These are phyloP conservation scores for Fulica atra DNA, from an alignment of 2,113 vertebrate genomes.

Conservation along the genomic window DNA sequence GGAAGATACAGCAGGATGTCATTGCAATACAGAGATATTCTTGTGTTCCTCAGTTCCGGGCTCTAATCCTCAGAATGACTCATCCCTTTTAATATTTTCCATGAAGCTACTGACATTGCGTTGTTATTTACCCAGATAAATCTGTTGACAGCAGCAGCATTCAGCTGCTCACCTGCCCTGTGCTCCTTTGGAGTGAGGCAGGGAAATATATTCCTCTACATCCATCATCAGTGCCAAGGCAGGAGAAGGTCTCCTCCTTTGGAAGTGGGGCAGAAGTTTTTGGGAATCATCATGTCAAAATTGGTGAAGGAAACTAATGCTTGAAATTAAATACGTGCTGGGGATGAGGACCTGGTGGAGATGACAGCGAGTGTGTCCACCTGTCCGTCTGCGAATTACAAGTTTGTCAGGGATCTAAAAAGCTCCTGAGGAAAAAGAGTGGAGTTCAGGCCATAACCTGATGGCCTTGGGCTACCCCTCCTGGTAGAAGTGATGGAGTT, in stretches of 20 bases:
- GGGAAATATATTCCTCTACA: not conserved
- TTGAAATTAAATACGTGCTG: not conserved
- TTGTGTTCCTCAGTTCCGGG: not conserved
- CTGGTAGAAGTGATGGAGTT: not conserved
- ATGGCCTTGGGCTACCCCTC: not conserved
- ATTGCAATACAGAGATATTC: not conserved
- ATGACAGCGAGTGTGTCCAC: not conserved
- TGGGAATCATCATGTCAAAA: not conserved
- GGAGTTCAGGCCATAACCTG: not conserved
- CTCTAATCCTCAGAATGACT: conserved; percentile 20
- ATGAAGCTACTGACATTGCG: not conserved
- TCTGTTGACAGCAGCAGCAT: not conserved
- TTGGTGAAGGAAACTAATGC: not conserved
- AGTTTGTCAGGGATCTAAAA: not conserved
- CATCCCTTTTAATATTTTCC: not conserved
- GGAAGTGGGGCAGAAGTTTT: not conserved
- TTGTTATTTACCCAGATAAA: not conserved
- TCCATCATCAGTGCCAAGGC: not conserved
- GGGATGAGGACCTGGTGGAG: not conserved
- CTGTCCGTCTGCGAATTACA: not conserved
- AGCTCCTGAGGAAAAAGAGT: not conserved
- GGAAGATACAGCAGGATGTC: not conserved
- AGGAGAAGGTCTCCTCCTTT: not conserved
- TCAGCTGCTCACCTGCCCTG: not conserved
- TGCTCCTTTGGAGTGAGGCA: fast-evolving